A percentile compares a stretch with the other conserved stretches of the same genome.
phyloP scores from a whole-genome alignment of 2,113 vertebrate species.

The Cyprinodon tularosa region DNA sequence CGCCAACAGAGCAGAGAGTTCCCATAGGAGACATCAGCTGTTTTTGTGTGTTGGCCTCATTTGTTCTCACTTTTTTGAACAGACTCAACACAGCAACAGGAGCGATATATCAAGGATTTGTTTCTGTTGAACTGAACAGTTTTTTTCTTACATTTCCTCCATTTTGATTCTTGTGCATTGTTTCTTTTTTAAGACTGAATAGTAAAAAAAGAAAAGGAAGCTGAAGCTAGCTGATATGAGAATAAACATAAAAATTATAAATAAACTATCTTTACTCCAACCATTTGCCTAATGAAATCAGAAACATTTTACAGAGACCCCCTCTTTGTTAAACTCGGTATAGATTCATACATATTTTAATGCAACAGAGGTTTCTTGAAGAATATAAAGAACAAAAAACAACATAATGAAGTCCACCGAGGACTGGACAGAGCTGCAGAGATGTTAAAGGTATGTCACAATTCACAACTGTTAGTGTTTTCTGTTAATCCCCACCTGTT shows the following conservation, averaged over 20 bases:
- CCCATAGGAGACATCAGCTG: conserved; percentile 24
- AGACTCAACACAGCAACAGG: conserved; percentile 31
- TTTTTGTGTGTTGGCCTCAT: conserved; percentile 20
- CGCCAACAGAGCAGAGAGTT: conserved; percentile 28
- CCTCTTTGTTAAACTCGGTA: neutral
- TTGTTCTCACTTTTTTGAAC: conserved; percentile 7
- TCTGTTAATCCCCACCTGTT: no score
- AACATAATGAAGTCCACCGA: neutral
- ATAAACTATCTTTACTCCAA: no score
- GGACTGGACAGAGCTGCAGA: neutral
- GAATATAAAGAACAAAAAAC: neutral
- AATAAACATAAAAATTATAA: neutral
- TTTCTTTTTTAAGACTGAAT: neutral
- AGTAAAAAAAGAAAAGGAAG: neutral
- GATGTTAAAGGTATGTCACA: neutral
- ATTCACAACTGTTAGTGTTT: no score
- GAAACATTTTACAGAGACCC: neutral
- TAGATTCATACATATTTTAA: neutral
- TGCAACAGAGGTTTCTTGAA: neutral
- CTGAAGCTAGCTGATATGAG: no score
- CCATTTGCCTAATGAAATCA: neutral
- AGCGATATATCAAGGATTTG: neutral
- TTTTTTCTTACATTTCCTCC: neutral
- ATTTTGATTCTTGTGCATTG: neutral
- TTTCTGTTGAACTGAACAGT: neutral